Conservation (phyloP, 2,888 invertebrate species). For the Microdon myrmicae region DNA sequence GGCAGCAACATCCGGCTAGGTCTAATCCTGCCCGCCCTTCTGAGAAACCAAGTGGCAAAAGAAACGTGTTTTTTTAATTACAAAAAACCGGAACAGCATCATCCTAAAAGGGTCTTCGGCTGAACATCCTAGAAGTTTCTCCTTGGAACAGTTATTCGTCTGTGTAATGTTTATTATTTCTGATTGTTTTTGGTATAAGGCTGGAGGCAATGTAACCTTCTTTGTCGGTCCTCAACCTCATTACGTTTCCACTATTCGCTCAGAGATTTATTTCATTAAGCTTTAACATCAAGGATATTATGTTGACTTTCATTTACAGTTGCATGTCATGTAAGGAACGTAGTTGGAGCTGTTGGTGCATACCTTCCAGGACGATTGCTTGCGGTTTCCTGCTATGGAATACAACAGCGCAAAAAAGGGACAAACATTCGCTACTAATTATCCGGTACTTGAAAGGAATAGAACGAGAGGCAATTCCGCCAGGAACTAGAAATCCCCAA, state of each 20-base stretch:
- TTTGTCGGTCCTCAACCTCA: too few species aligned
- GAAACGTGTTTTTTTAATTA: conserved; percentile 45
- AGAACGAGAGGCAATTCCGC: conserved; percentile 10
- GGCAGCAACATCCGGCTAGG: conserved; percentile 35
- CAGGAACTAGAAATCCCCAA: not conserved
- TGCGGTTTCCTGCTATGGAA: conserved; percentile 34
- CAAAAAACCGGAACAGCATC: conserved; percentile 48
- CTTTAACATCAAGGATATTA: conserved; percentile 46
- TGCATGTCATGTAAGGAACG: conserved; percentile 39
- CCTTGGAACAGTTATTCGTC: conserved; percentile 32
- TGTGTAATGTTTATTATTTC: conserved; percentile 49
- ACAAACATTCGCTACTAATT: conserved; percentile 36
- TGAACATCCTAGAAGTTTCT: conserved; percentile 20
- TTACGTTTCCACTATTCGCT: conserved; percentile 18
- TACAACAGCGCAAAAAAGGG: not conserved
- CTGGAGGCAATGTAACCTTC: conserved; percentile 18
- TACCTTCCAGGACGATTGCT: conserved; percentile 16
- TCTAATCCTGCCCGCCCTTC: conserved; percentile 40
- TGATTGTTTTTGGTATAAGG: conserved; percentile 36
- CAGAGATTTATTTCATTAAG: conserved; percentile 50
- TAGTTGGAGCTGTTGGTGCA: conserved; percentile 1
- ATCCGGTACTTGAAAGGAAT: conserved; percentile 35
- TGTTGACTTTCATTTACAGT: conserved; percentile 35
- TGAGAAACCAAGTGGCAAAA: conserved; percentile 10
- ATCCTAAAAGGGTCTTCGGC: conserved; percentile 1